Evolutionary conservation across 2,113 vertebrate genomes (phyloP), one percentile per base, ranked within the genome.

Genomic region (Lagopus muta): DNA sequence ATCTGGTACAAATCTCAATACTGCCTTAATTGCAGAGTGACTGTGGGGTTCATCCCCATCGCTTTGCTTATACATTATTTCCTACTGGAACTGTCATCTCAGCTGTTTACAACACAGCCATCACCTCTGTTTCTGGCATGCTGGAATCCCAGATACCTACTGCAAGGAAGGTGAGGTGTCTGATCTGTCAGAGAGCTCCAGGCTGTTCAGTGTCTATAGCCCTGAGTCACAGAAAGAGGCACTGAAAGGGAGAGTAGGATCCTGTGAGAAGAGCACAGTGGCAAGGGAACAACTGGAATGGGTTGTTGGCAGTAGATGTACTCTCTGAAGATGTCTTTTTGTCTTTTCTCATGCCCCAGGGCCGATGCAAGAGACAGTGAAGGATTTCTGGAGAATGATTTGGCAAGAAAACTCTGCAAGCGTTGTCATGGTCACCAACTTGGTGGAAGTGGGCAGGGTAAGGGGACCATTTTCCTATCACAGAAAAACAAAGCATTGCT

Each of bases 371-470:
- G 99, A 99, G 97, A 99, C 99, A 0, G 99, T 99, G 82, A 99
- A 99, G 96, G 99, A 99, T 97, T 99, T 99, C 93, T 99, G 99
- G 99, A 98, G 99, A 94, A 99, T 99, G 99, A 98, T 99, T 90
- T 99, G 99, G 99, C 99, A 99, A 94, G 99, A 99, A 95, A 99
- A 99, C 97, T 99, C 99, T 0, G 98, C 98, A 72, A 99, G 99
- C 87, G 99, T 99, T 85, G 99, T 99, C 98, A 99, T 99, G 99
- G 99, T 99, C 97, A 99, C 99, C 94, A 99, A 99, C 97, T 97
- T 99, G 88, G 99, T 99, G 94, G 99, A 99, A 96, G 99, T 99
- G 94, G 99, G 99, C 98, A 98, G 99, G 99, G 99, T 99, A 98
- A 98, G 99, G 58, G 47, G 64, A 47, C 50, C 38, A 10, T 30